Evolutionary conservation across 1,140 invertebrate genomes (phyloP), one percentile per base, ranked within the genome.

Genomic region (Plectus sambesii): DNA sequence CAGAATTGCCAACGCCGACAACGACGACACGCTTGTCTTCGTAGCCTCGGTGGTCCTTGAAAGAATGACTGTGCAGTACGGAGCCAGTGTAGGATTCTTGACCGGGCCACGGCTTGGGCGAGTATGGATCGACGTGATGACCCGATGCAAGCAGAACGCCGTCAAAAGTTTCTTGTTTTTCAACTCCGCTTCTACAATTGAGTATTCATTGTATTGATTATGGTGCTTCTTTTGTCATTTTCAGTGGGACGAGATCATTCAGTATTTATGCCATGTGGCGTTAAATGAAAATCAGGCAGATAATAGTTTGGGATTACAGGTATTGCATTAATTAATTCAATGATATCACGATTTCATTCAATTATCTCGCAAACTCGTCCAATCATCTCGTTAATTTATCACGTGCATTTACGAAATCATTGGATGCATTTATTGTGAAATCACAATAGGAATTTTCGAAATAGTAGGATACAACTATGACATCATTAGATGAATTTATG

Each of bases 1-100:
- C 76, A 2, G 76, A 77, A 57, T 76, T 77, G 4, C 76, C 76
- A 25, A 77, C 65, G 17, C 76, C 76, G 19, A 77, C 61, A 24
- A 75, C 69, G 3, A 75, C 56, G 19, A 71, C 68, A 5, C 53
- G 60, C 47, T 72, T 68, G 27, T 70, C 66, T 12, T 70, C 66
- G 49, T 62, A 72, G 5, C 61, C 60, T 12, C 45, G 43, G 12
- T 52, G 55, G 36, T 59, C 56, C 42, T 66, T 64, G 58, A 71
- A 74, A 5, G 62, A 59, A 44, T 74, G 71, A 1, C 71, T 68
- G 51, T 77, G 75, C 5, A 76, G 56, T 12, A 67, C 56, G 35
- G 62, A 53, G 12, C 75, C 74, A 42, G 69, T 51, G 60, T 76
- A 76, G 4, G 61, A 47, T 0, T 68, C 53, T 36, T 62, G 60